Conservation (phyloP, 2,888 invertebrate genomes). For the Griposia aprilina region DNA sequence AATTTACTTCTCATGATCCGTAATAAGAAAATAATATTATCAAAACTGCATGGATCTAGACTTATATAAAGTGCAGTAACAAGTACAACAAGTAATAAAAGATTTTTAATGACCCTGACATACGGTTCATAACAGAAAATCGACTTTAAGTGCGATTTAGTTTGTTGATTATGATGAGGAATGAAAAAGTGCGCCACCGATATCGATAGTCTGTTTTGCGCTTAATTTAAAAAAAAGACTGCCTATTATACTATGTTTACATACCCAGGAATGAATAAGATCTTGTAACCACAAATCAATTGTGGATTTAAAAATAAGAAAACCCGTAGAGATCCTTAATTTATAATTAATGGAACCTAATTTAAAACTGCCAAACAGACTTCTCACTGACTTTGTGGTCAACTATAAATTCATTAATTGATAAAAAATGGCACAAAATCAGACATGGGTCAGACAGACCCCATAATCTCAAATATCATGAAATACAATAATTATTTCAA, state of each 20-base stretch:
- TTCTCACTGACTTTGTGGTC: slow-evolving; percentile 53
- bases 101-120: not conserved
- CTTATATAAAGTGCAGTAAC: not conserved
- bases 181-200: not conserved
- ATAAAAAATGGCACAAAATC: slow-evolving; percentile 72
- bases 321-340: slow-evolving; percentile 59
- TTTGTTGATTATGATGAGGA: not conserved
- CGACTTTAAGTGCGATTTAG: not conserved
- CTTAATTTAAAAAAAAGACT: slow-evolving; percentile 25
- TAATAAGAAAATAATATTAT: not conserved
- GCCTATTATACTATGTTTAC: slow-evolving; percentile 7
- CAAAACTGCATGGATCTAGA: not conserved
- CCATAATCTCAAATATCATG: slow-evolving; percentile 69
- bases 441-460: slow-evolving; percentile 68
- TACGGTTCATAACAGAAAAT: slow-evolving; percentile 10
- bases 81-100: not conserved
- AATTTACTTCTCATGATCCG: not conserved
- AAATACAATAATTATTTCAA: slow-evolving; percentile 58
- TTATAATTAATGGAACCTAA: slow-evolving; percentile 42
- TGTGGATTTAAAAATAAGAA: slow-evolving; percentile 37
- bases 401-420: slow-evolving; percentile 57
- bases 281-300: slow-evolving; percentile 41
- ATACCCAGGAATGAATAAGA: slow-evolving; percentile 19
- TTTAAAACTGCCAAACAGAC: slow-evolving; percentile 62
- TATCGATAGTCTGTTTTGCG: not conserved